phyloP scores from a whole-genome alignment of 2,888 invertebrate species.

The Unio delphinus region DNA sequence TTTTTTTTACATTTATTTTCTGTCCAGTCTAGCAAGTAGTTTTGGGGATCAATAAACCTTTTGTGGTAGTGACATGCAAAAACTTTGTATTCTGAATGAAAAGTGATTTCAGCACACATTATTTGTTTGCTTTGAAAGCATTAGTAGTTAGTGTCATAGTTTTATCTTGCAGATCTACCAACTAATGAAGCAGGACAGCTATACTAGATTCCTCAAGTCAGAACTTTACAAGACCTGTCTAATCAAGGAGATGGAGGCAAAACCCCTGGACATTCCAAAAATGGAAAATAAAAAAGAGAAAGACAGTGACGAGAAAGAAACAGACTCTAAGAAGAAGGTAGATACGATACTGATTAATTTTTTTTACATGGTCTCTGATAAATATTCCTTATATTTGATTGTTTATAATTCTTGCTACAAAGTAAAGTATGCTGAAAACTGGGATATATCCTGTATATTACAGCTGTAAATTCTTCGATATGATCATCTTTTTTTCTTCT shows the following conservation, averaged over 20 bases:
- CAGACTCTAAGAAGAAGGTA: conserved; percentile 30
- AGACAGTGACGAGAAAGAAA: conserved; percentile 24
- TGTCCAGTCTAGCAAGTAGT: too few species aligned
- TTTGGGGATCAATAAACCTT: too few species aligned
- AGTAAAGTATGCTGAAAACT: too few species aligned
- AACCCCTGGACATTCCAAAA: conserved; percentile 43
- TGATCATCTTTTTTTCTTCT: not conserved
- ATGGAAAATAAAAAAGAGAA: conserved; percentile 32
- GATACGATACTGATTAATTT: not conserved
- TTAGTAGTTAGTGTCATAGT: not conserved
- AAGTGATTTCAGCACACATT: too few species aligned
- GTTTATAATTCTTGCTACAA: too few species aligned
- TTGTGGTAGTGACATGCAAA: too few species aligned
- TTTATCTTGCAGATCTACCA: conserved; percentile 88
- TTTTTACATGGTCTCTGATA: not conserved
- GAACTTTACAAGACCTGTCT: conserved; percentile 86
- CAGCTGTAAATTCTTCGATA: too few species aligned
- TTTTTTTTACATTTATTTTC: too few species aligned
- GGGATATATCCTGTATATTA: too few species aligned
- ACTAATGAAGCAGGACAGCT: conserved; percentile 99
- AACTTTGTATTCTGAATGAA: too few species aligned
- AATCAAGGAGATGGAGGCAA: conserved; percentile 66
- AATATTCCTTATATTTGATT: too few species aligned
- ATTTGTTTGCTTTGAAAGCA: too few species aligned
- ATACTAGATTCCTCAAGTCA: conserved; percentile 88